These are phyloP conservation scores for Datnioides undecimradiatus DNA, from an alignment of 2,113 vertebrate species.

Conservation along the genomic window DNA sequence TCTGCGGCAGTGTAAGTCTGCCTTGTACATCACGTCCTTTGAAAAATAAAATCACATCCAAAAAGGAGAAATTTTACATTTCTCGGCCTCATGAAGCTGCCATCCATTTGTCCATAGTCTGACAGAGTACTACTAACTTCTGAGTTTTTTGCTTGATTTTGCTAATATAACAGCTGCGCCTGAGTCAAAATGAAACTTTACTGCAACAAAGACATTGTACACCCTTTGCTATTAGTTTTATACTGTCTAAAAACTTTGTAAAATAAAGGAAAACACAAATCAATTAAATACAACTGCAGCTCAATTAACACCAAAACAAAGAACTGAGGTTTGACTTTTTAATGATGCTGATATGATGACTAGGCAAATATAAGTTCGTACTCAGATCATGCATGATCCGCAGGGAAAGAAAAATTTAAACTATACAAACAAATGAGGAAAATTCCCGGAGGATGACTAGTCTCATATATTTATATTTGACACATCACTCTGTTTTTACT, in stretches of 20 bases:
- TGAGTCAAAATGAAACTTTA: background rate
- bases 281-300: background rate
- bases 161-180: too few relatives aligned
- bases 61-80: background rate
- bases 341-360: background rate
- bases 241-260: background rate
- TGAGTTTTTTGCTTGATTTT: too few relatives aligned
- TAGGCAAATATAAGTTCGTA: background rate
- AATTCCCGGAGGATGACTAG: background rate
- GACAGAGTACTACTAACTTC: background rate
- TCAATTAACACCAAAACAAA: background rate
- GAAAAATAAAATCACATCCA: background rate
- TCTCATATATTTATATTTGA: background rate
- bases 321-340: background rate
- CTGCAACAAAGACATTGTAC: background rate
- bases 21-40: background rate
- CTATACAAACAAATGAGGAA: background rate
- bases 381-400: background rate
- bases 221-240: too few relatives aligned
- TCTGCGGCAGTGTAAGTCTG: background rate
- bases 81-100: background rate
- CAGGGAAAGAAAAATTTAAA: background rate
- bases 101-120: background rate
- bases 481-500: background rate
- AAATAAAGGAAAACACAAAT: too few relatives aligned